phyloP scores from a whole-genome alignment of 2,888 invertebrate species.

The Steinernema carpocapsae region DNA sequence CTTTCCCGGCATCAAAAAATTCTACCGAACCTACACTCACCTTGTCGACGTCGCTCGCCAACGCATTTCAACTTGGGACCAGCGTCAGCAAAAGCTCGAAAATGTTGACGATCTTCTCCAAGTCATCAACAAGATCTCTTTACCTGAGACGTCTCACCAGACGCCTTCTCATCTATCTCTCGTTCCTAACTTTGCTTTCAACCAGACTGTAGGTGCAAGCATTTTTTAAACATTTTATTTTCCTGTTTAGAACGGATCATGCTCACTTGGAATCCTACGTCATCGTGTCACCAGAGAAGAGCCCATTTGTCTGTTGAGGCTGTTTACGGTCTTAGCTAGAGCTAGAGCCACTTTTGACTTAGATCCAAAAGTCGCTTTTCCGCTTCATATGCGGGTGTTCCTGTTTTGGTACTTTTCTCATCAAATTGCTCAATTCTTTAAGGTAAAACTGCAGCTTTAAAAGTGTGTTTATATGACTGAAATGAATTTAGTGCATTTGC shows the following conservation, averaged over 20 bases:
- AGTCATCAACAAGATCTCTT: neutral
- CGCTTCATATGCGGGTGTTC: neutral
- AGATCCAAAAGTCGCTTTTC: neutral
- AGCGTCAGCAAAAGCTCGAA: neutral
- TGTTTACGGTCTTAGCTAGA: neutral
- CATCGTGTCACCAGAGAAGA: neutral
- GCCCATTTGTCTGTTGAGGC: neutral
- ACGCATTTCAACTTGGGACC: neutral
- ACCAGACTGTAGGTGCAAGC: neutral
- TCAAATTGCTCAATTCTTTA: neutral
- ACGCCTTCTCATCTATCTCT: neutral
- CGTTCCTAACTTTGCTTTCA: neutral
- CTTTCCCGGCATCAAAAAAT: neutral
- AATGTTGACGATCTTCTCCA: neutral
- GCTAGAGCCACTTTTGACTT: neutral
- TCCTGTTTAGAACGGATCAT: neutral
- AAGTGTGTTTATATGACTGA: neutral
- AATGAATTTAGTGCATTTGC: neutral
- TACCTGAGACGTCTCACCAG: neutral
- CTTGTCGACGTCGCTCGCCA: neutral
- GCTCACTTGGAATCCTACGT: neutral
- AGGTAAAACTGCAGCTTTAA: neutral
- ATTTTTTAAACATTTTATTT: neutral
- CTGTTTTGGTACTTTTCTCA: neutral
- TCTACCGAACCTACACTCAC: neutral